phyloP scores from a whole-genome alignment of 2,113 vertebrate genomes.

The Eonycteris spelaea region DNA sequence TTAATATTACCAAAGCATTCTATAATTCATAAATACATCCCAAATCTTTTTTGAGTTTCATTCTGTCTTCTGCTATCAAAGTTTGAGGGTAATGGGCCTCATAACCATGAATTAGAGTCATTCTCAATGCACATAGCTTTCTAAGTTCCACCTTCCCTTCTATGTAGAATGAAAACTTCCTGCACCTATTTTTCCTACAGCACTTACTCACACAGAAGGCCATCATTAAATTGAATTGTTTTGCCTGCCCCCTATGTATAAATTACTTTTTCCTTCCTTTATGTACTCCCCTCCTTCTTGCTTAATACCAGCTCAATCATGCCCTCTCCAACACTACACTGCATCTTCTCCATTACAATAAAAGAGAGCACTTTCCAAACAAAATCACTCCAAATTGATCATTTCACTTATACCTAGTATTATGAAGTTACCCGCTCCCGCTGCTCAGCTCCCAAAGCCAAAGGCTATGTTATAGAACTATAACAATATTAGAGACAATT shows the following conservation, averaged over 20 bases:
- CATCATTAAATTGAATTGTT: background rate
- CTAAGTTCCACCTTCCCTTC: background rate
- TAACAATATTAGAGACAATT: constrained; percentile 17
- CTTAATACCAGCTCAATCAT: background rate
- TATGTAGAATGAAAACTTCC: constrained; percentile 8
- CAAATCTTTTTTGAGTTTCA: constrained; percentile 13
- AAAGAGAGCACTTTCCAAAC: constrained; percentile 13
- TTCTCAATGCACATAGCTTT: background rate
- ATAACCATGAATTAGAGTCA: background rate
- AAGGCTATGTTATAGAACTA: background rate
- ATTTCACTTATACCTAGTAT: background rate
- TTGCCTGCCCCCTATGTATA: background rate
- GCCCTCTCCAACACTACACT: background rate
- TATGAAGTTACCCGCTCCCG: background rate
- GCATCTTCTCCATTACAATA: background rate
- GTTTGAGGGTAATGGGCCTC: background rate
- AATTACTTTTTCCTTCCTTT: background rate
- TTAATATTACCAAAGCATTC: constrained; percentile 5
- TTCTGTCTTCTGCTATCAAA: constrained; percentile 27
- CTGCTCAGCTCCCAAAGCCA: background rate
- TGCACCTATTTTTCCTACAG: background rate
- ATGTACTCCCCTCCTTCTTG: background rate
- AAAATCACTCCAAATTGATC: constrained; percentile 5
- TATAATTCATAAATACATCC: constrained; percentile 18
- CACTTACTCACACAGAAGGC: background rate